Evolutionary conservation across 2,797 vertebrate species (phyloP), one percentile per base, ranked within the genome.

Genomic region (Trichosurus vulpecula): DNA sequence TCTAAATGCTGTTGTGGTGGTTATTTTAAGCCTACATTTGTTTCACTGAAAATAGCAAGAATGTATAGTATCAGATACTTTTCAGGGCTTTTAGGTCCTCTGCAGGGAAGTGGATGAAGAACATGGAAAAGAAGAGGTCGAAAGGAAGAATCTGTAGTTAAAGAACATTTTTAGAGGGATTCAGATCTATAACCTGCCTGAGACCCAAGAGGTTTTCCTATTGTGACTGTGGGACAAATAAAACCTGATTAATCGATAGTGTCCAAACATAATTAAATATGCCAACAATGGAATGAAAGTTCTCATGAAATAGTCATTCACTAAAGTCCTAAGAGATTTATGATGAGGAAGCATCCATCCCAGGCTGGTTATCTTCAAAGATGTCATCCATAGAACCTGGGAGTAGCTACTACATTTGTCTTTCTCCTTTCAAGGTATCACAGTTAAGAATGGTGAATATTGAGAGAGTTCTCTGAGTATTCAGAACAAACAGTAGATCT

Each of bases 351-450:
- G 87, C 52, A 56, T 87, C 16, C 25, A 52, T 58, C 8, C 74
- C 94, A 89, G 93, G 74, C 31, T 51, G 90, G 31, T 4, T 93
- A 58, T 0, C 52, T 81, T 54, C 35, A 1, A 29, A 47, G 54
- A 55, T 52, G 19, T 6, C 8, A 54, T 29, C 54, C 13, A 2
- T 6, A 90, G n/a, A 87, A 56, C 51, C 51, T 53, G 47, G 54
- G 90, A 92, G 52, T 9, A 52, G 35, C 57, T 14, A 52, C 47
- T 29, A n/a, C 16, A 53, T 52, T 95, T 74, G n/a, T n/a, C 54
- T 96, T 81, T 89, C 52, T 94, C 57, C 74, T 95, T 47, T 92
- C 61, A 14, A 94, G 53, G 81, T 95, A n/a, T 41, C 9, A 31
- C 14, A 81, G 94, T 90, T 35, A 52, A 53, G 30, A 52, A 93